These are phyloP conservation scores for Cephonodes hylas DNA, from an alignment of 2,888 invertebrate genomes.

Conservation along the genomic window DNA sequence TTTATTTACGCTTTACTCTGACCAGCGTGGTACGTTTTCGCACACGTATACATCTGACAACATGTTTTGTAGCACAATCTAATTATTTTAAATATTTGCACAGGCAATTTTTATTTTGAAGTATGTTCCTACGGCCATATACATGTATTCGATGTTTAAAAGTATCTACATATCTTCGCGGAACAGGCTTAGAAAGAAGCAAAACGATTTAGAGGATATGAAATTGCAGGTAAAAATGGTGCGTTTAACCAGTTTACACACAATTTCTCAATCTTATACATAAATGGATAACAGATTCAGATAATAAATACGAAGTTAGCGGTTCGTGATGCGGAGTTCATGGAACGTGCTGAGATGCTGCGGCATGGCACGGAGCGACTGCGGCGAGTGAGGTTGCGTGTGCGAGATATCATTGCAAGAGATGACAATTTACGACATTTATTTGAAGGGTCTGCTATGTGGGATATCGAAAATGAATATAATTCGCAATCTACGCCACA, in stretches of 20 bases:
- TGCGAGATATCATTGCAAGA: conserved; percentile 50
- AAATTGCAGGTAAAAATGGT: conserved; percentile 67
- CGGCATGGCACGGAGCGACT: conserved; percentile 49
- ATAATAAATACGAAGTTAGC: conserved; percentile 63
- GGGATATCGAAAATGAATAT: conserved; percentile 33
- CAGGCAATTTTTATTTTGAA: conserved; percentile 58
- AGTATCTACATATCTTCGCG: conserved; percentile 49
- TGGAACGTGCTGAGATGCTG: conserved; percentile 49
- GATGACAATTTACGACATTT: conserved; percentile 46
- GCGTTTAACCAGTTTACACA: no score
- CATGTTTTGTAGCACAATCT: background rate
- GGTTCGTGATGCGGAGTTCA: conserved; percentile 56
- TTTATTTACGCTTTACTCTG: conserved; percentile 51
- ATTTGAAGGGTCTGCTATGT: conserved; percentile 33
- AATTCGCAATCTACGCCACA: conserved; percentile 34
- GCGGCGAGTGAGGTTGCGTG: conserved; percentile 48
- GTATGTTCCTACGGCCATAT: conserved; percentile 58
- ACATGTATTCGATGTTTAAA: conserved; percentile 54
- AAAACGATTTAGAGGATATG: conserved; percentile 62
- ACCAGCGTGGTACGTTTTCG: conserved; percentile 50
- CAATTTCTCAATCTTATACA: no score
- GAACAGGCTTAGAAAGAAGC: conserved; percentile 50
- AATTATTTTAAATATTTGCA: conserved; percentile 10
- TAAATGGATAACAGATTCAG: conserved; percentile 57
- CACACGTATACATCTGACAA: background rate